phyloP scores from a whole-genome alignment of 1,140 invertebrate genomes.

The Drosophila chauvacae region DNA sequence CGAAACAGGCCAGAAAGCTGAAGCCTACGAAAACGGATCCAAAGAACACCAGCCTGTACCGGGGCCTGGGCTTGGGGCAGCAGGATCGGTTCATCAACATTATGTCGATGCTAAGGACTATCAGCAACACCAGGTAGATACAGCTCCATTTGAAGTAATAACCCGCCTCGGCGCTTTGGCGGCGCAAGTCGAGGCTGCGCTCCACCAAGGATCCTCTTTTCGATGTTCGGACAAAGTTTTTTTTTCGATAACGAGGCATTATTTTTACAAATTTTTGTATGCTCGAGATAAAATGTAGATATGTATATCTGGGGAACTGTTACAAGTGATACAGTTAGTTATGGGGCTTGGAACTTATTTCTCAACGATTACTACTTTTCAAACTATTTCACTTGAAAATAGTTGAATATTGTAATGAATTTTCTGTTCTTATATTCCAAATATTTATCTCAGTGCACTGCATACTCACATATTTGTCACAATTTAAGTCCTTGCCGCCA shows the following conservation, averaged over 20 bases:
- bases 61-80: slow-evolving; percentile 4
- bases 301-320: neutral
- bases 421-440: too few species aligned
- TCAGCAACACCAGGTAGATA: slow-evolving; percentile 50
- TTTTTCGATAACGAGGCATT: neutral
- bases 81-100: slow-evolving; percentile 23
- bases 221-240: neutral
- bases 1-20: slow-evolving; percentile 82
- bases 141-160: slow-evolving; percentile 68
- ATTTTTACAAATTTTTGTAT: neutral
- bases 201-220: slow-evolving; percentile 28
- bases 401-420: neutral
- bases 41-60: slow-evolving; percentile 63
- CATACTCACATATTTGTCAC: slow-evolving; percentile 56
- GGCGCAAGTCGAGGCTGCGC: slow-evolving; percentile 58
- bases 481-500: slow-evolving; percentile 61
- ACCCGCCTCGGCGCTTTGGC: slow-evolving; percentile 31
- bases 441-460: neutral
- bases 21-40: slow-evolving; percentile 63
- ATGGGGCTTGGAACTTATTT: neutral
- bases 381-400: too few species aligned
- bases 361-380: neutral
- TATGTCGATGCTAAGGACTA: neutral
- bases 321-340: neutral
- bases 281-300: neutral